Base-by-base conservation (phyloP, 2,113 vertebrate genomes). In the Mormoops blainvillei region DNA sequence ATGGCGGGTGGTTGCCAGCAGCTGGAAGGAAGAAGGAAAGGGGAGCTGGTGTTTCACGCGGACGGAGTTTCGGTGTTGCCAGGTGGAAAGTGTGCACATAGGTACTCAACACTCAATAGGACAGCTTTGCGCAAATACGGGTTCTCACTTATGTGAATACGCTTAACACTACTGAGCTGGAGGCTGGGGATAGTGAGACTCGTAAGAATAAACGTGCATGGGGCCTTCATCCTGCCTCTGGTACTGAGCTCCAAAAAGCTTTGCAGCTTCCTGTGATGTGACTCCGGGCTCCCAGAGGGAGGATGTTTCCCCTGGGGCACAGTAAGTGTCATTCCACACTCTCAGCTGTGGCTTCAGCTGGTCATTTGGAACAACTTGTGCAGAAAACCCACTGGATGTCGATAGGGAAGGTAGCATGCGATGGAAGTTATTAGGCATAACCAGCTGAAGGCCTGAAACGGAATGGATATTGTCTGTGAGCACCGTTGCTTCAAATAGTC, bases 41-140 rank as follows among this genome's bases (percentile, higher is more conserved):
- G 13, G 26, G 15, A 50, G 19, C 5, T 65, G 2, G 22, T 1
- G 20, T 14, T 26, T 16, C 6, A 0, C 4, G 24, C 22, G 56
- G 56, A 16, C 33, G 18, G 24, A 52, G n/a, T 20, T n/a, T 78
- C 38, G 43, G 7, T 22, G 36, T 3, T 61, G 41, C 3, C 5
- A 33, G 36, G 16, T 11, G n/a, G 15, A 50, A 78, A 85, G 19
- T 54, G 80, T 7, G 45, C 76, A 33, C 16, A 22, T 14, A 31
- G 7, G 3, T 18, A 50, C 26, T 41, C n/a, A n/a, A 10, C n/a
- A 28, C 15, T 28, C n/a, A n/a, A n/a, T n/a, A n/a, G n/a, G n/a
- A 10, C 0, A 9, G 24, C 19, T n/a, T 65, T 43, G 38, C 19
- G 7, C 24, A 9, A 4, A 4, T 5, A 20, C 13, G 45, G n/a